Conservation (phyloP, 2,113 vertebrate species). For the Alethe diademata region DNA sequence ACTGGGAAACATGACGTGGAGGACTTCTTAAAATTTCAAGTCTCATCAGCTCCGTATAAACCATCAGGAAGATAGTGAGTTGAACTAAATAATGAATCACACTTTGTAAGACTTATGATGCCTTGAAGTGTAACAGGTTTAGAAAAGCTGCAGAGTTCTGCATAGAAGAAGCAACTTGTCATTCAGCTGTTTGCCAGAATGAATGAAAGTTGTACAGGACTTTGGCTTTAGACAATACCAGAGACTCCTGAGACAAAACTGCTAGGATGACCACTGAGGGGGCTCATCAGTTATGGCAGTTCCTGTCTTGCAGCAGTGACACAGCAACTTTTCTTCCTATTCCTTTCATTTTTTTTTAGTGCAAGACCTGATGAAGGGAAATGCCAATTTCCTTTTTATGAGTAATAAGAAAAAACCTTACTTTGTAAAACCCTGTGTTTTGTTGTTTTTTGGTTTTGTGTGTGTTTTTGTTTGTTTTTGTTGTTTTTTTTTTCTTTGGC, state of each 20-base stretch:
- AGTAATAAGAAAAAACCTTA: not conserved
- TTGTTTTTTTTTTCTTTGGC: not conserved
- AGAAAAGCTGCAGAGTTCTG: not conserved
- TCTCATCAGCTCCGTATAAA: not conserved
- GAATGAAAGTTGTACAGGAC: not conserved
- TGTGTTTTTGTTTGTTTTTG: not conserved
- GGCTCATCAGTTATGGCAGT: constrained; percentile 54
- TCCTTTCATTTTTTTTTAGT: not conserved
- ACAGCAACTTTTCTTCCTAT: constrained; percentile 36
- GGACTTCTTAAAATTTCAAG: not conserved
- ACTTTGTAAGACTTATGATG: not conserved
- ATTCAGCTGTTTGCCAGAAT: not conserved
- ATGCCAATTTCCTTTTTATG: not conserved
- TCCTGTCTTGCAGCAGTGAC: constrained; percentile 49
- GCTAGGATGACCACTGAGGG: constrained; percentile 2
- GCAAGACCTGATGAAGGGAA: not conserved
- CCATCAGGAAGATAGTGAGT: not conserved
- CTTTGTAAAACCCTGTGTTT: not conserved
- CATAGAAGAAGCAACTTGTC: not conserved
- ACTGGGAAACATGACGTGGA: not conserved
- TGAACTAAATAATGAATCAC: not conserved
- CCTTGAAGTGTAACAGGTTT: not conserved
- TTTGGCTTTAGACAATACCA: constrained; percentile 28
- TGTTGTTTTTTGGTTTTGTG: not conserved
- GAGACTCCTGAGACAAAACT: constrained; percentile 15